These are phyloP conservation scores for Pteruthius melanotis DNA, from an alignment of 2,113 vertebrate species.

Conservation along the genomic window DNA sequence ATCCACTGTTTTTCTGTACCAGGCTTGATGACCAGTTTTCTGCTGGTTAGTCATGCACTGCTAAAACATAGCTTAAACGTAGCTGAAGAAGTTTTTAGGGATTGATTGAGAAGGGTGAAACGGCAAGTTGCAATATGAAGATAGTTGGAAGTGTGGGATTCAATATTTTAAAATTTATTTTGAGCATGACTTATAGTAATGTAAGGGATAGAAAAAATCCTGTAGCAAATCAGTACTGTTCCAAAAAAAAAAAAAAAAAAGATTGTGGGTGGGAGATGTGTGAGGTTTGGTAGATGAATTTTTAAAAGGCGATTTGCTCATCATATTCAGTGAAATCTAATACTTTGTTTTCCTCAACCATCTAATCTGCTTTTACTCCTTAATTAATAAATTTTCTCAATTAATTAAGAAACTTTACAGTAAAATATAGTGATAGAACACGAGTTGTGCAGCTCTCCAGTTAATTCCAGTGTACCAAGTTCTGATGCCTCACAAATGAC, in stretches of 20 bases:
- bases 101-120: not conserved
- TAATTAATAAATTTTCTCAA: not conserved
- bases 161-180: not conserved
- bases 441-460: not conserved
- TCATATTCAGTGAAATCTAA: not conserved
- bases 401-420: not conserved
- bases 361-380: not conserved
- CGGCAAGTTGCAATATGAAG: not conserved
- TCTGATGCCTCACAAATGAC: not conserved
- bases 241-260: not conserved
- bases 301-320: not conserved
- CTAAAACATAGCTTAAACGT: not conserved
- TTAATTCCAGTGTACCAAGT: not conserved
- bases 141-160: not conserved
- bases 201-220: not conserved
- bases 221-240: not conserved
- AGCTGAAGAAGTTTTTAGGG: not conserved
- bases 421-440: not conserved
- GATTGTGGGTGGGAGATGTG: not conserved
- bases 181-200: not conserved
- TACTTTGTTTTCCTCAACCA: not conserved
- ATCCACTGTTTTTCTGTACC: not conserved
- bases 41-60: not conserved
- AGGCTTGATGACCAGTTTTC: not conserved
- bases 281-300: not conserved